Evolutionary conservation across 2,113 vertebrate species (phyloP).

Genomic region (Cavia porcellus): DNA sequence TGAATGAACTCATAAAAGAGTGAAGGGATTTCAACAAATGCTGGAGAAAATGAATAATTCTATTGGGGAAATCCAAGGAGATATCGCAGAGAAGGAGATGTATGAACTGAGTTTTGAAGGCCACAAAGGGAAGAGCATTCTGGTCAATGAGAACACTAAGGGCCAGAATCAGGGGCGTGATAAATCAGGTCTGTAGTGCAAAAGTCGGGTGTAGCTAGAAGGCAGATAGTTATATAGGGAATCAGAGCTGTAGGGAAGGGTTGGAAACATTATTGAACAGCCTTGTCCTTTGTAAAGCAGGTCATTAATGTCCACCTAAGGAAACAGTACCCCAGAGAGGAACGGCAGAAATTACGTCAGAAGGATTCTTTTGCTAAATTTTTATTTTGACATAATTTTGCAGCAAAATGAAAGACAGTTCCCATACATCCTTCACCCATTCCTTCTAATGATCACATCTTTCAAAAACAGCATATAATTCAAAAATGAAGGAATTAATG

Average conservation of each 20-base stretch:
- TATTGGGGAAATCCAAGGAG: not conserved
- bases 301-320: not conserved
- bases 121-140: not conserved
- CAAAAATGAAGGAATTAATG: constrained; percentile 32
- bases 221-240: not conserved
- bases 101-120: not conserved
- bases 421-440: not conserved
- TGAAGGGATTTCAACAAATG: not conserved
- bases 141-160: not conserved
- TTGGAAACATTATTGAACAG: not conserved
- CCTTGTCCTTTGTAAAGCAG: not conserved
- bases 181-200: not conserved
- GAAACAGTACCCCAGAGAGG: not conserved
- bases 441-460: not conserved
- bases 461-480: not conserved
- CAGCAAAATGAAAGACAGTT: not conserved
- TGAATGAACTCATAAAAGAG: not conserved
- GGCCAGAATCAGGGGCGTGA: not conserved
- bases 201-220: not conserved
- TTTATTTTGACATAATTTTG: constrained; percentile 30
- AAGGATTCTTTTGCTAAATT: not conserved
- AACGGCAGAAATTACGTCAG: not conserved
- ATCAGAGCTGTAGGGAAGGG: not conserved
- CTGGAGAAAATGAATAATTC: not conserved
- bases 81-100: not conserved